These are phyloP conservation scores for Hippasteria phrygiana DNA, from an alignment of 53 echinoderm and acorn worm genomes.

Conservation along the genomic window DNA sequence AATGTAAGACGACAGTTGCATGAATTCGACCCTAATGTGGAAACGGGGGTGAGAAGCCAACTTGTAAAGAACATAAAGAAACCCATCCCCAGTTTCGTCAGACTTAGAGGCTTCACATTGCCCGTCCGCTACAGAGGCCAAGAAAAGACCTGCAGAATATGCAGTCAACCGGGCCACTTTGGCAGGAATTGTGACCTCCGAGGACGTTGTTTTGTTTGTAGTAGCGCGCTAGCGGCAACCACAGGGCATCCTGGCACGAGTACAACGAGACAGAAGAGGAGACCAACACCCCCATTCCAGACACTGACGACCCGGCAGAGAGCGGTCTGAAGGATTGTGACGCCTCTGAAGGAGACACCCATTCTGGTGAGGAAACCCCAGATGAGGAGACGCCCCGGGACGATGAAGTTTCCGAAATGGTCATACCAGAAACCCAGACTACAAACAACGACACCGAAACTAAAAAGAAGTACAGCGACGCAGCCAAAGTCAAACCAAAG, in stretches of 20 bases:
- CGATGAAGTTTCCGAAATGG: no score
- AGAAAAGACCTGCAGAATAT: slow-evolving; percentile 1
- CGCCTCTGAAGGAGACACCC: no score
- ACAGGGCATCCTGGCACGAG: not conserved
- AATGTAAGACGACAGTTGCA: no score
- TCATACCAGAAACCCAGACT: no score
- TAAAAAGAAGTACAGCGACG: no score
- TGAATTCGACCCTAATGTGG: not conserved
- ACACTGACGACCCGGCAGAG: no score
- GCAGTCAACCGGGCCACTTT: not conserved
- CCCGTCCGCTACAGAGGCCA: not conserved
- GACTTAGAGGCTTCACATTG: not conserved
- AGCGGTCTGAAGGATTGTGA: no score
- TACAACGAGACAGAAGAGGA: not conserved
- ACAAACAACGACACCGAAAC: no score
- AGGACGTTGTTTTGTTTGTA: not conserved
- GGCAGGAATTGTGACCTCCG: not conserved
- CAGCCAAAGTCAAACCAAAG: no score
- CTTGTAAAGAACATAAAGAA: not conserved
- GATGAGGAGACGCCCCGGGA: no score
- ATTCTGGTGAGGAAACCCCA: no score
- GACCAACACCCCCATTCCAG: no score
- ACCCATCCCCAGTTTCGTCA: not conserved
- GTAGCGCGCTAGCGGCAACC: not conserved
- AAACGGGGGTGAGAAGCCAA: not conserved